Conservation (phyloP, 2,888 invertebrate genomes). For the Microplitis deprimator region DNA sequence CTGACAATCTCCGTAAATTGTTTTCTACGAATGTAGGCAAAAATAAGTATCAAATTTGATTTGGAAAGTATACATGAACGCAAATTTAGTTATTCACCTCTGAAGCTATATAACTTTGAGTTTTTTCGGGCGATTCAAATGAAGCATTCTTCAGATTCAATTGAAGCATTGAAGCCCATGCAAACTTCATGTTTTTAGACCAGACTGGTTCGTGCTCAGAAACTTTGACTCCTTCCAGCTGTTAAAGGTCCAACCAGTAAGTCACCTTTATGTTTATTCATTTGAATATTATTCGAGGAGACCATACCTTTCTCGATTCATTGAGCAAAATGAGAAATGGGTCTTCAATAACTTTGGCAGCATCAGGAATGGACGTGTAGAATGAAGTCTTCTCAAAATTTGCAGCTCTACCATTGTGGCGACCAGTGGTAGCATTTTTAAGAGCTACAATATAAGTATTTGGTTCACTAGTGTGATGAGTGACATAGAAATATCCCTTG, state of each 20-base stretch:
- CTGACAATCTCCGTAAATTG: neutral
- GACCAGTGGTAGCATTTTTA: neutral
- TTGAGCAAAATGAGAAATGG: too few species aligned
- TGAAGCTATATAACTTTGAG: neutral
- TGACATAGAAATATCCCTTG: slow-evolving; percentile 64
- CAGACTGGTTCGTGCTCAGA: neutral
- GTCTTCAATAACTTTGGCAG: too few species aligned
- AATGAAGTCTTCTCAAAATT: too few species aligned
- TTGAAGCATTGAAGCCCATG: neutral
- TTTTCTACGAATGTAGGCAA: neutral
- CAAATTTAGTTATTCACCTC: neutral
- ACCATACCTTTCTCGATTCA: too few species aligned
- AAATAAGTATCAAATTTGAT: neutral
- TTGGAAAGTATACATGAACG: too few species aligned
- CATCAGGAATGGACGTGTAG: too few species aligned
- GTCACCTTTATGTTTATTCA: neutral
- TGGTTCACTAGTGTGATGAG: slow-evolving; percentile 54
- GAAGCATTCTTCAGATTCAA: neutral
- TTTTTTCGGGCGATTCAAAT: neutral
- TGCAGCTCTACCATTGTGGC: too few species aligned
- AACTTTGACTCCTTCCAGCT: neutral
- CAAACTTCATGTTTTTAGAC: neutral
- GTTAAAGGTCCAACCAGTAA: neutral
- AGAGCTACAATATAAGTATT: slow-evolving; percentile 41
- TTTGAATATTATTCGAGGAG: neutral